A percentile compares a stretch with the other conserved stretches of the same genome.
Evolutionary conservation across 2,113 vertebrate genomes (phyloP).

Genomic region (Halichoerus grypus): DNA sequence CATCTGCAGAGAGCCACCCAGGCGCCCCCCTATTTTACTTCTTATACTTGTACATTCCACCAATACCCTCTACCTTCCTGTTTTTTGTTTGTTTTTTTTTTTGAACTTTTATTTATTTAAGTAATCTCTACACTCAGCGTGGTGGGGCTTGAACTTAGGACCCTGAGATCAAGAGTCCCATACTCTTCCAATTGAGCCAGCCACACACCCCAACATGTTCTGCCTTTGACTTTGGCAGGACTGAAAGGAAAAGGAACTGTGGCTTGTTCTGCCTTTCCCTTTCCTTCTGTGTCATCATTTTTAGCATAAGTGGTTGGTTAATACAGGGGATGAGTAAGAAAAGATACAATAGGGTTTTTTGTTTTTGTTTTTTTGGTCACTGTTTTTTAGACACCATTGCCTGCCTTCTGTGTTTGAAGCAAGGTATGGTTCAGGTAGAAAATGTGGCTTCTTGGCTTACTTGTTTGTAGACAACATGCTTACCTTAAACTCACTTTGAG

Average conservation of each 20-base stretch:
- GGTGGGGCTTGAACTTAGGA: neutral
- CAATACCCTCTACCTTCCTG: neutral
- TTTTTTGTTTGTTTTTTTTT: too few relatives aligned
- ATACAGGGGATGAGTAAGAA: neutral
- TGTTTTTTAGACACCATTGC: neutral
- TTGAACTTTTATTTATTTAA: neutral
- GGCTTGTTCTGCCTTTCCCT: neutral
- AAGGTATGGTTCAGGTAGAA: constrained; percentile 26
- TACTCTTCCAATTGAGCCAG: neutral
- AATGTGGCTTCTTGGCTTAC: neutral
- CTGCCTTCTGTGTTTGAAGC: constrained; percentile 16
- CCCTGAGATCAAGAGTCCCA: neutral
- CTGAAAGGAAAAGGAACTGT: constrained; percentile 20
- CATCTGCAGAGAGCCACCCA: neutral
- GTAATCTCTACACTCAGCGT: neutral
- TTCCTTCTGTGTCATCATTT: constrained; percentile 32
- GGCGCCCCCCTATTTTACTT: neutral
- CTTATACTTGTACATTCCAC: neutral
- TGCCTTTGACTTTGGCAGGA: constrained; percentile 33
- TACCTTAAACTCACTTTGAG: neutral
- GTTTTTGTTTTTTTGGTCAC: neutral
- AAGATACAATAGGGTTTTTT: neutral
- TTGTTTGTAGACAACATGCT: neutral
- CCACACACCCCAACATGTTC: neutral
- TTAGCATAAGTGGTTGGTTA: neutral